Percentiles rank a stretch among this genome's conserved stretches.
phyloP scores from a whole-genome alignment of 2,888 invertebrate species.

The Hyposoter dolosus region DNA sequence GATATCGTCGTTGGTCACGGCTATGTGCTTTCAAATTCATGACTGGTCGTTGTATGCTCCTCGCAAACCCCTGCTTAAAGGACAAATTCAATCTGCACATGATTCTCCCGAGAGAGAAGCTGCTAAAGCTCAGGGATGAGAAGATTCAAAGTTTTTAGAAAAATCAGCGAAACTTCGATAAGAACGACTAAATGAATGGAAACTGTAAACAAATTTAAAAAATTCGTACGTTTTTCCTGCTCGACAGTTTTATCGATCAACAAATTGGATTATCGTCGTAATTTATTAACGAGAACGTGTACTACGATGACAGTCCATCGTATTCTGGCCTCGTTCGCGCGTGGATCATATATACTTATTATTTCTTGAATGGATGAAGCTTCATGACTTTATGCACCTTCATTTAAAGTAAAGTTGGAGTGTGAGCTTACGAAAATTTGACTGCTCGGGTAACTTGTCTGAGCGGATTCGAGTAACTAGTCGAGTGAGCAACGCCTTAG shows the following conservation, averaged over 20 bases:
- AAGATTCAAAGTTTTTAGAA: background rate
- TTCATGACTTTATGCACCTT: conserved; percentile 3
- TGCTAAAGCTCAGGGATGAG: background rate
- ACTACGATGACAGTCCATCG: background rate
- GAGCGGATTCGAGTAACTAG: conserved; percentile 12
- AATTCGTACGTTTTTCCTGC: background rate
- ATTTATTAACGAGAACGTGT: background rate
- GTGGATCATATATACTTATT: background rate
- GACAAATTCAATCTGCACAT: conserved; percentile 7
- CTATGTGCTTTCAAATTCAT: conserved; percentile 41
- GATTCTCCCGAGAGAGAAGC: background rate
- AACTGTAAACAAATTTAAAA: background rate
- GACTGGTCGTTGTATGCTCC: conserved; percentile 11
- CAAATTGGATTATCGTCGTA: background rate
- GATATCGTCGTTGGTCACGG: conserved; percentile 26
- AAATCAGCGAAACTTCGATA: too few species aligned
- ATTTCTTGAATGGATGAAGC: background rate
- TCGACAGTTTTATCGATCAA: background rate
- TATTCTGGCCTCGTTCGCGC: background rate
- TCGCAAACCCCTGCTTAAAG: background rate
- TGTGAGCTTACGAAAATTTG: conserved; percentile 4
- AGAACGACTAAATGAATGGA: too few species aligned
- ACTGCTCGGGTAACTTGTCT: conserved; percentile 7
- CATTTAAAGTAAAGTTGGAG: background rate
- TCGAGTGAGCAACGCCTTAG: conserved; percentile 10